These are phyloP conservation scores for Orthosia gracilis DNA, from an alignment of 2,888 invertebrate species.

Conservation along the genomic window DNA sequence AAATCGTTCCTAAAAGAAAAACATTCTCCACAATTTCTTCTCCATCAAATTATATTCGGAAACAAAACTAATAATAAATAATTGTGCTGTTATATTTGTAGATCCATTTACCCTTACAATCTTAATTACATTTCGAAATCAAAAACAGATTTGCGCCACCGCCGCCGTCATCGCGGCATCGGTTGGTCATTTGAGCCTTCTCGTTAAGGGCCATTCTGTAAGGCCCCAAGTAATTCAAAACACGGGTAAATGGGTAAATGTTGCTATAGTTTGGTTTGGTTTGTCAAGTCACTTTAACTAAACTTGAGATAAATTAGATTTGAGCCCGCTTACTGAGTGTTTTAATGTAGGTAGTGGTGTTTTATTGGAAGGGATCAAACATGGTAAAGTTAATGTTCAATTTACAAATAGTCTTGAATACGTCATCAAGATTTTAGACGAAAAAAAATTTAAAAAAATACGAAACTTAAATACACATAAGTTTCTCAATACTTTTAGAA, in stretches of 20 bases:
- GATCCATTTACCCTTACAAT: conserved; percentile 14
- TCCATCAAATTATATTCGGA: not conserved
- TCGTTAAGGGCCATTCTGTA: conserved; percentile 43
- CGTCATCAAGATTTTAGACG: too few relatives aligned
- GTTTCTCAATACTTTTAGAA: too few relatives aligned
- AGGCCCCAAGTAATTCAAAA: conserved; percentile 44
- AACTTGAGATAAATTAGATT: conserved; percentile 53
- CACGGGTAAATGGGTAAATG: conserved; percentile 19
- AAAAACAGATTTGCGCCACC: conserved; percentile 51
- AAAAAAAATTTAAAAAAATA: too few relatives aligned
- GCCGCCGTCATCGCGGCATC: not conserved
- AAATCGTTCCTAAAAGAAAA: not conserved
- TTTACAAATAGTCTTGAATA: not conserved
- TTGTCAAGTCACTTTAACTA: conserved; percentile 28
- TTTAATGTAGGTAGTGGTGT: conserved; percentile 1
- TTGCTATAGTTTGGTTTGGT: conserved; percentile 38
- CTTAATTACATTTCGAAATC: conserved; percentile 39
- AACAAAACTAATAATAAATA: conserved; percentile 10
- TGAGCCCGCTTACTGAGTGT: conserved; percentile 29
- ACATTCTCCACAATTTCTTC: not conserved
- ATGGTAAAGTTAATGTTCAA: not conserved
- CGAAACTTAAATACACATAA: too few relatives aligned
- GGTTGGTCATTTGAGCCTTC: conserved; percentile 40
- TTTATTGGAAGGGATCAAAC: conserved; percentile 16
- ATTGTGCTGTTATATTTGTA: conserved; percentile 10